Evolutionary conservation across 2,113 vertebrate genomes (phyloP).

Genomic region (Phylloscopus trochilus): DNA sequence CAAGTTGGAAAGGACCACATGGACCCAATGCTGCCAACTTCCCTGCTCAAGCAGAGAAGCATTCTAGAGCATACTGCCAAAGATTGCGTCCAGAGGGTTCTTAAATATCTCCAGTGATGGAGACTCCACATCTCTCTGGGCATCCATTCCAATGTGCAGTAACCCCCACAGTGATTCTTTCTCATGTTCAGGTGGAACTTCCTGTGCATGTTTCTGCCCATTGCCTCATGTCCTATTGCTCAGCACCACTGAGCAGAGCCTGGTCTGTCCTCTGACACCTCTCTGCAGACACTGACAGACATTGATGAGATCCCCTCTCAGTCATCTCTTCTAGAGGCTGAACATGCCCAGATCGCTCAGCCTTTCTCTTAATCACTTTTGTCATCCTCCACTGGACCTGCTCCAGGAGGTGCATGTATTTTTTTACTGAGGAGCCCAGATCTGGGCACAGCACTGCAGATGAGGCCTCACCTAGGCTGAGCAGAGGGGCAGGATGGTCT

Average conservation of each 20-base stretch:
- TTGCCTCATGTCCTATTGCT: background rate
- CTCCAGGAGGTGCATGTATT: too few relatives aligned
- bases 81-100: background rate
- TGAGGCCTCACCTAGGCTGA: background rate
- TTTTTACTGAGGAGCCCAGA: background rate
- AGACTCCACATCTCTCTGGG: background rate
- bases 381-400: accelerated
- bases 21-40: accelerated
- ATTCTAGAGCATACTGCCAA: background rate
- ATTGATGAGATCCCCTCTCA: background rate
- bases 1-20: background rate
- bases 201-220: background rate
- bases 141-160: background rate
- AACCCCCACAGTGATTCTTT: background rate
- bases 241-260: accelerated
- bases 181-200: background rate
- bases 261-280: background rate
- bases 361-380: background rate
- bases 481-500: background rate
- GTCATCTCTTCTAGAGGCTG: accelerated
- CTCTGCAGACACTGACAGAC: background rate
- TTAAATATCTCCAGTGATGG: background rate
- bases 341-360: accelerated
- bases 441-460: background rate
- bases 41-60: background rate